A percentile compares a stretch with the other conserved stretches of the same genome.
Conservation (phyloP, 2,797 vertebrate genomes). For the Lagorchestes hirsutus region DNA sequence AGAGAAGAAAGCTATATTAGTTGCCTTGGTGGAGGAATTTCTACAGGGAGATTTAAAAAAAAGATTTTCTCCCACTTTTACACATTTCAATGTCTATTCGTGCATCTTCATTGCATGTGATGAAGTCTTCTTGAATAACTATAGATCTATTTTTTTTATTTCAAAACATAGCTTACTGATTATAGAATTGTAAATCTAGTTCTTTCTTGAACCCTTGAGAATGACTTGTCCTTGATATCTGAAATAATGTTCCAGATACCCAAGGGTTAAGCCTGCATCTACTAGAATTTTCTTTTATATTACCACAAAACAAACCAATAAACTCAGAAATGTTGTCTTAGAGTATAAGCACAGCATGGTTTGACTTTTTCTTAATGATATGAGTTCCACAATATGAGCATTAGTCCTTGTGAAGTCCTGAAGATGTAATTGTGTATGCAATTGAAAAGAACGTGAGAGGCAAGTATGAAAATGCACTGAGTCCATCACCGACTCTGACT, state of each 20-base stretch:
- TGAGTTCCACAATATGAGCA: background rate
- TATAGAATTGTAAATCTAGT: constrained; percentile 3
- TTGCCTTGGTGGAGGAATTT: background rate
- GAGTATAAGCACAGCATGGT: background rate
- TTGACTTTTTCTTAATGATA: background rate
- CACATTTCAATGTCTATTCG: background rate
- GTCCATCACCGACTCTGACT: background rate
- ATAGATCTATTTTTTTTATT: background rate
- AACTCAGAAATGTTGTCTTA: background rate
- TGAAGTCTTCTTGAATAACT: constrained; percentile 8
- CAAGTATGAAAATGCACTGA: background rate
- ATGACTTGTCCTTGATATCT: background rate
- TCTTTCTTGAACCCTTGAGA: background rate
- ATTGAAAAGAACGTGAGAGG: background rate
- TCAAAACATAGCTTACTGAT: constrained; percentile 24
- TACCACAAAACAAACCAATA: background rate
- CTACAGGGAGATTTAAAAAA: background rate
- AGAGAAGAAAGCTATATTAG: background rate
- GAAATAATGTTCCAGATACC: background rate
- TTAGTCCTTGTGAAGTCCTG: background rate
- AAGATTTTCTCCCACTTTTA: background rate
- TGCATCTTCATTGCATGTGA: background rate
- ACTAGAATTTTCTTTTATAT: background rate
- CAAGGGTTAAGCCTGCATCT: background rate
- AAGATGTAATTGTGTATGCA: background rate